Evolutionary conservation across 2,888 invertebrate species (phyloP).

Genomic region (Stenotaenia linearis): DNA sequence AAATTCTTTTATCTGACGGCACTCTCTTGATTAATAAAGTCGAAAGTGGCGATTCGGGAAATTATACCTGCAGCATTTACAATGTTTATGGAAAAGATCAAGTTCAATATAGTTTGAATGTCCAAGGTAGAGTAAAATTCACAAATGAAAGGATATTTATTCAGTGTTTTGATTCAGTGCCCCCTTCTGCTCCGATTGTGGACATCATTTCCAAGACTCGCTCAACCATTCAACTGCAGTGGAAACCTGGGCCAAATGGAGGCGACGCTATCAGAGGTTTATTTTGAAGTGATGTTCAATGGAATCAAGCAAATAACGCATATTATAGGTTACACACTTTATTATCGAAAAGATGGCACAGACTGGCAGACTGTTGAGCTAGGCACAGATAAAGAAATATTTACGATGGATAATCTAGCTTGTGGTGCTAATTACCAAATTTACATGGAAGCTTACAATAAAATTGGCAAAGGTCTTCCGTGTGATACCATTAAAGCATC

Average conservation of each 20-base stretch:
- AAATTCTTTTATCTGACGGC: neutral
- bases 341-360: neutral
- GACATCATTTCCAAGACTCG: conserved; percentile 37
- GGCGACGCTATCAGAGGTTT: conserved; percentile 29
- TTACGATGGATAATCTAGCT: neutral
- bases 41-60: conserved; percentile 45
- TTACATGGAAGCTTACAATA: conserved; percentile 27
- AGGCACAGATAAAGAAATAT: neutral
- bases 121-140: conserved; percentile 43
- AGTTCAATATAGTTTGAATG: conserved; percentile 44
- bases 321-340: neutral
- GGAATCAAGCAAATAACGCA: no score
- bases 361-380: neutral
- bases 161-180: conserved; percentile 37
- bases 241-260: conserved; percentile 35
- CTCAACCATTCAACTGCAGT: conserved; percentile 38
- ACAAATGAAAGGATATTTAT: no score
- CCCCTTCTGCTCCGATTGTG: conserved; percentile 39
- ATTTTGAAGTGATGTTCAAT: neutral
- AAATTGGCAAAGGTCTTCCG: neutral
- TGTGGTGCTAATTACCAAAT: conserved; percentile 11
- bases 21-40: conserved; percentile 43
- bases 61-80: conserved; percentile 46
- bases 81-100: conserved; percentile 45
- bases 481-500: neutral